Percentiles rank a stretch among this genome's conserved stretches.
These are phyloP conservation scores for Alauda arvensis DNA, from an alignment of 2,797 vertebrate species.

Conservation along the genomic window DNA sequence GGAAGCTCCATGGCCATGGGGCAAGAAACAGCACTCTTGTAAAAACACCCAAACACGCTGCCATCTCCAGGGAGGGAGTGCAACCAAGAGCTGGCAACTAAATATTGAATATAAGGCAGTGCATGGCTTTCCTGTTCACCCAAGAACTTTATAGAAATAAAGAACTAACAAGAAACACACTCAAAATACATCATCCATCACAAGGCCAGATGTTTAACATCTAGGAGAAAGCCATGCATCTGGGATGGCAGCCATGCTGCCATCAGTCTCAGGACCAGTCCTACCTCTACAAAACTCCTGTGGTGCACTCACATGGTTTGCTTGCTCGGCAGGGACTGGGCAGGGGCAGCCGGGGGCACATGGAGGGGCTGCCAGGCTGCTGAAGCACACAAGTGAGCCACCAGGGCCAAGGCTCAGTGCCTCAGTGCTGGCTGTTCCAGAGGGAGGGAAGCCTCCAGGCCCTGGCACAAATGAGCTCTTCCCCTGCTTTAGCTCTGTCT, in stretches of 20 bases:
- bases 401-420: fast-evolving
- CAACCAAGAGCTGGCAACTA: not conserved
- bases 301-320: fast-evolving
- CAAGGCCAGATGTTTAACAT: not conserved
- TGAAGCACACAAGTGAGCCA: fast-evolving
- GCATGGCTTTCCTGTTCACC: not conserved
- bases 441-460: not conserved
- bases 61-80: not conserved
- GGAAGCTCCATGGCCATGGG: fast-evolving
- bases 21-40: not conserved
- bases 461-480: not conserved
- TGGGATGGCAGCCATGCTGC: not conserved
- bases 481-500: not conserved
- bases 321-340: fast-evolving
- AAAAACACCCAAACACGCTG: fast-evolving
- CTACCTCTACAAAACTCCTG: not conserved
- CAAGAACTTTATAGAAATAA: not conserved
- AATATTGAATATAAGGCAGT: not conserved
- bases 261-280: not conserved
- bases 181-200: not conserved
- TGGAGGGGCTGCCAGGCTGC: not conserved
- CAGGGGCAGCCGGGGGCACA: not conserved
- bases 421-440: fast-evolving
- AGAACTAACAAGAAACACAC: not conserved
- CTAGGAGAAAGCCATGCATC: not conserved